phyloP scores from a whole-genome alignment of 2,888 invertebrate genomes.

The Phyllotreta cruciferae region DNA sequence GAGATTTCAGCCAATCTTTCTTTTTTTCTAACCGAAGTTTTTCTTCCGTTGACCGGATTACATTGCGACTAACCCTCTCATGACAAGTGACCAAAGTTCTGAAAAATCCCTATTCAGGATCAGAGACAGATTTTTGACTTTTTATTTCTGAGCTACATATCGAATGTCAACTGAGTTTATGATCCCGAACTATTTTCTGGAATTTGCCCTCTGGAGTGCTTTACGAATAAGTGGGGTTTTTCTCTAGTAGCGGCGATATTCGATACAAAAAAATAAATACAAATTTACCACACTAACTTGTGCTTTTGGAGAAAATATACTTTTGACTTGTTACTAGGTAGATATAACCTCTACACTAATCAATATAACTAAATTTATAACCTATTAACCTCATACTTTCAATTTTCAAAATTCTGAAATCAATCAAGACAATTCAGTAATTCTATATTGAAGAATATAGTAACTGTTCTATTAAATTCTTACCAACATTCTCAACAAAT shows the following conservation, averaged over 20 bases:
- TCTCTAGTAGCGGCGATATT: not conserved
- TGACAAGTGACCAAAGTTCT: slow-evolving; percentile 14
- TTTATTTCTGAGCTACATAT: slow-evolving; percentile 39
- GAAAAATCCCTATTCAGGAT: slow-evolving; percentile 21
- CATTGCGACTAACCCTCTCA: slow-evolving; percentile 1
- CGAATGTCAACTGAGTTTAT: slow-evolving; percentile 35
- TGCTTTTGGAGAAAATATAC: not conserved
- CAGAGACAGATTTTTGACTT: slow-evolving; percentile 24
- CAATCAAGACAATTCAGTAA: no score
- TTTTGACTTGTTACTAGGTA: no score
- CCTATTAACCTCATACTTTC: no score
- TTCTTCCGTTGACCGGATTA: slow-evolving; percentile 9
- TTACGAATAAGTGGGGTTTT: slow-evolving; percentile 15
- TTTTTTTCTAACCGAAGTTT: not conserved
- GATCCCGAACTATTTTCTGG: slow-evolving; percentile 21
- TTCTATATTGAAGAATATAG: no score
- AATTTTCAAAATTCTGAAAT: no score
- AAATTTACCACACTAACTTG: not conserved
- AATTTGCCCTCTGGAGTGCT: slow-evolving; percentile 9
- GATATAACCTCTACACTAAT: no score
- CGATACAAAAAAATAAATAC: slow-evolving; percentile 8
- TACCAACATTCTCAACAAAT: no score
- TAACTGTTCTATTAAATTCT: no score
- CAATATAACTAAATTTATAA: no score
- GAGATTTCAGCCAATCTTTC: not conserved